A percentile compares a stretch with the other conserved stretches of the same genome.
These are phyloP conservation scores for Acrobasis repandana DNA, from an alignment of 2,888 invertebrate genomes.

Conservation along the genomic window DNA sequence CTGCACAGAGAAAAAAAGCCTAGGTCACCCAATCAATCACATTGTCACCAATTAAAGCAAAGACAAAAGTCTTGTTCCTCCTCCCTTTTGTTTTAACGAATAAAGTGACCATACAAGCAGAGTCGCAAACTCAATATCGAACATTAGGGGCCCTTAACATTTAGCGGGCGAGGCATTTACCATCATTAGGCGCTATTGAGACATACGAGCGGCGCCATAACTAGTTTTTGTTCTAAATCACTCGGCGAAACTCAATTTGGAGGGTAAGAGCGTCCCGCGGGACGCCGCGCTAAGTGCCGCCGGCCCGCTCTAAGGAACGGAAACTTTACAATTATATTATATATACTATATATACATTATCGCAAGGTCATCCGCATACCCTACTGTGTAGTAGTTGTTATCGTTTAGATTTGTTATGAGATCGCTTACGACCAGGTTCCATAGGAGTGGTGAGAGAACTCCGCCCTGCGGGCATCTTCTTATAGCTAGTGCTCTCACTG, in stretches of 20 bases:
- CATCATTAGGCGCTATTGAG: constrained; percentile 41
- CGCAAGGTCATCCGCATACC: too few species aligned
- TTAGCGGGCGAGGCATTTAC: constrained; percentile 19
- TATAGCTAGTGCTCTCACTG: too few species aligned
- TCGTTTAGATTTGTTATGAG: too few species aligned
- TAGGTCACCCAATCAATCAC: too few species aligned
- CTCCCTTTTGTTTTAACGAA: not conserved
- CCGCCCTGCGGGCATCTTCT: too few species aligned
- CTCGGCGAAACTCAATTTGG: constrained; percentile 69
- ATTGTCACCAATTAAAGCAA: too few species aligned
- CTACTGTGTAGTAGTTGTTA: too few species aligned
- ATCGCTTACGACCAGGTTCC: too few species aligned
- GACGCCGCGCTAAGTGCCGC: constrained; percentile 52
- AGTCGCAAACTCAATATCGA: not conserved
- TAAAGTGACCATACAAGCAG: constrained; percentile 7
- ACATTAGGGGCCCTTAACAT: constrained; percentile 10
- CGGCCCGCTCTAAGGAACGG: constrained; percentile 25
- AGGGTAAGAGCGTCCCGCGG: constrained; percentile 53
- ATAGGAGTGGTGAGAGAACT: too few species aligned
- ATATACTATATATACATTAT: too few species aligned
- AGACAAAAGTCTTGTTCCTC: too few species aligned
- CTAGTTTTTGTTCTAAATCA: constrained; percentile 69
- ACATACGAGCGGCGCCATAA: constrained; percentile 50
- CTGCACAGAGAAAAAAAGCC: too few species aligned
- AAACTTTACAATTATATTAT: not conserved